These are phyloP conservation scores for Tubiluchus corallicola DNA, from an alignment of 2,888 invertebrate genomes.

Conservation along the genomic window DNA sequence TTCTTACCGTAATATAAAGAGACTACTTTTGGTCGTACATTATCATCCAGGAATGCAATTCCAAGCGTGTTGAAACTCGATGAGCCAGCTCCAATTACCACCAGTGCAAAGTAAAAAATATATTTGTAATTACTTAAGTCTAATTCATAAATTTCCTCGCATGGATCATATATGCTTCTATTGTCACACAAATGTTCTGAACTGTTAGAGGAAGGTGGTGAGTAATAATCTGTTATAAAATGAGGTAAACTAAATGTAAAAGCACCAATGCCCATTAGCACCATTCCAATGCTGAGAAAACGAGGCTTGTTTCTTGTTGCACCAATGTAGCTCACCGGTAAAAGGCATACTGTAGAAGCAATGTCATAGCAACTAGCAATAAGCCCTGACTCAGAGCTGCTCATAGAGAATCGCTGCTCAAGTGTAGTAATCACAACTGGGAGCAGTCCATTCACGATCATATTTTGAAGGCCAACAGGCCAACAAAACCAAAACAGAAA, in stretches of 20 bases:
- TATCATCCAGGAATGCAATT: no score
- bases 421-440: conserved; percentile 73
- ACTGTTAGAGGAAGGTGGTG: no score
- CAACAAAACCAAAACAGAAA: conserved; percentile 27
- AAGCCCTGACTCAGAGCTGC: conserved; percentile 74
- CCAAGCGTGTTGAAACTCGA: no score
- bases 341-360: conserved; percentile 82
- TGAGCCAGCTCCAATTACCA: no score
- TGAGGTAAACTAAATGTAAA: conserved; percentile 82
- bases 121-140: no score
- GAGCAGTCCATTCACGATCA: conserved; percentile 27
- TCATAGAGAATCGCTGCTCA: conserved; percentile 77
- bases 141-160: no score
- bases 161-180: no score
- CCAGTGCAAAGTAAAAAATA: no score
- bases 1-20: no score
- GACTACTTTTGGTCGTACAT: no score
- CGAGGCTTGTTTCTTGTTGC: conserved; percentile 77
- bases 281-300: conserved; percentile 82
- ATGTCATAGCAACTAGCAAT: conserved; percentile 42
- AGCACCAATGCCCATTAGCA: conserved; percentile 82
- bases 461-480: conserved; percentile 23
- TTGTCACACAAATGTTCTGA: no score
- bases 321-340: conserved; percentile 85
- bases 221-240: no score